A percentile compares a stretch with the other conserved stretches of the same genome.
Conservation (phyloP, 2,888 invertebrate species). For the Sinodicranocentrus sp. region DNA sequence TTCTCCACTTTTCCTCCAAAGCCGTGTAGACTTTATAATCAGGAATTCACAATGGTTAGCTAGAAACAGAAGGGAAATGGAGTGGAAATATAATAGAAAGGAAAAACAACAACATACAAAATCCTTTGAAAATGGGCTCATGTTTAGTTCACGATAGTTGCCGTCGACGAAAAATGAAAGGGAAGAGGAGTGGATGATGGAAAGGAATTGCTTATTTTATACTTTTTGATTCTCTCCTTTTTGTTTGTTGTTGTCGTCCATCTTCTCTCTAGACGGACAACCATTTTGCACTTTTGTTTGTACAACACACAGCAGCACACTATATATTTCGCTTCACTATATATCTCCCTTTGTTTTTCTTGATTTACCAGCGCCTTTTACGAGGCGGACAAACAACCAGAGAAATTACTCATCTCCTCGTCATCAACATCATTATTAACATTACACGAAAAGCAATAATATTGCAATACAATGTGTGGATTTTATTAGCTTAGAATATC, state of each 20-base stretch:
- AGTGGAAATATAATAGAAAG: slow-evolving; percentile 16
- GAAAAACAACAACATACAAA: slow-evolving; percentile 20
- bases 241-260: slow-evolving; percentile 22
- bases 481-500: slow-evolving; percentile 21
- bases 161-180: slow-evolving; percentile 1
- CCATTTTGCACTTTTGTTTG: slow-evolving; percentile 42
- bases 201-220: slow-evolving; percentile 24
- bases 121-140: slow-evolving; percentile 6
- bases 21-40: too few relatives aligned
- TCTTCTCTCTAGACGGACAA: neutral
- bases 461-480: neutral
- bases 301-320: slow-evolving; percentile 1
- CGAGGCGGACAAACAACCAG: neutral
- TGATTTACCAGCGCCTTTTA: neutral
- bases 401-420: slow-evolving; percentile 21
- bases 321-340: too few relatives aligned
- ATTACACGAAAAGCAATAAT: slow-evolving; percentile 10
- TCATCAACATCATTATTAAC: neutral
- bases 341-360: neutral
- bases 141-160: neutral
- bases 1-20: too few relatives aligned
- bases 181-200: neutral
- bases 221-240: neutral
- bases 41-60: too few relatives aligned
- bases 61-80: neutral